Evolutionary conservation across 2,797 vertebrate species (phyloP), one percentile per base, ranked within the genome.

Genomic region (Halcyon badia): DNA sequence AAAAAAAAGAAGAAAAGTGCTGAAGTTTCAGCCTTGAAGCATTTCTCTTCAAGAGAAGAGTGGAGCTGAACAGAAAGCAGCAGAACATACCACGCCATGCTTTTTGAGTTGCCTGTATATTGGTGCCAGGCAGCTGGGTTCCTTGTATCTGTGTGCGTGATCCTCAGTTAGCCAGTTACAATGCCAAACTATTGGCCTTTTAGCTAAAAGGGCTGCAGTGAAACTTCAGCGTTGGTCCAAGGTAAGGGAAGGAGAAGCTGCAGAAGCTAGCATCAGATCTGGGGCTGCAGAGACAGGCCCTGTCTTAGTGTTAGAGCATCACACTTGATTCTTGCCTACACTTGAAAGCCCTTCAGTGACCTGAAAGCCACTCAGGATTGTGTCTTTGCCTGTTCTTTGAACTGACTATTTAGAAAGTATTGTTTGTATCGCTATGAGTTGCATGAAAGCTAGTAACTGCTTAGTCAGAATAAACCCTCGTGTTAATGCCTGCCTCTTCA

Each of bases 181-280:
- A 17, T 26, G 37, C 80, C 31, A 83, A 94, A 96, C 85, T 65
- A 58, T 9, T 85, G 84, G 20, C 35, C 41, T 83, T 80, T 81
- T 42, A 79, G n/a, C 57, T 81, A 35, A 54, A 49, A 71, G 39
- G 56, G 31, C 52, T 86, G 41, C 54, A 73, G 41, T 62, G 68
- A 79, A 88, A 37, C 42, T 60, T 42, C 39, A 21, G 33, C 20
- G 20, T 44, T 0, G 0, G 49, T 21, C 9, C n/a, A 15, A 48
- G 52, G 65, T 28, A 72, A 57, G 20, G n/a, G 9, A 16, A 58
- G 30, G 22, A 58, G n/a, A 89, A 75, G 33, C 9, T 48, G 56
- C 39, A 31, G 30, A 46, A 14, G 10, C 72, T 83, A 65, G 44
- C 7, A 19, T 58, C 31, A 24, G 44, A 22, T n/a, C 7, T 76